Evolutionary conservation across 2,888 invertebrate species (phyloP).

Genomic region (Apodemia duryi): DNA sequence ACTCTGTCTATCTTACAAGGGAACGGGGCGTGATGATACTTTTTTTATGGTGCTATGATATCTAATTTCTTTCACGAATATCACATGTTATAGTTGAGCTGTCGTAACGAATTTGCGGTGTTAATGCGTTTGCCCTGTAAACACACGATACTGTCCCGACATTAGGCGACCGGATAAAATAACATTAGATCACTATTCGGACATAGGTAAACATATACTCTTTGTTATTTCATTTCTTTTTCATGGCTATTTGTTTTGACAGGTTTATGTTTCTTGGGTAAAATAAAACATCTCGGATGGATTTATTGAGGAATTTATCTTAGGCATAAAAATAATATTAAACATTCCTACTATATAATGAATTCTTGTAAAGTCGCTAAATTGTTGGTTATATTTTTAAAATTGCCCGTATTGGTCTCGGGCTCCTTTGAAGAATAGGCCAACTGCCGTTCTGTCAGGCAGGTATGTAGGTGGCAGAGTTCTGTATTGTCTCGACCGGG

Average conservation of each 20-base stretch:
- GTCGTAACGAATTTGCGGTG: conserved; percentile 22
- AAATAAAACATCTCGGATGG: background rate
- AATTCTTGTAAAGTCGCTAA: too few relatives aligned
- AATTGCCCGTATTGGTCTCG: too few relatives aligned
- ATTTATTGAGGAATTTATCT: background rate
- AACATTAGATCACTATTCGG: conserved; percentile 18
- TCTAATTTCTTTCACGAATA: background rate
- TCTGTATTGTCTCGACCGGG: too few relatives aligned
- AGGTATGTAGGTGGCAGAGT: too few relatives aligned
- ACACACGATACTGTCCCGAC: conserved; percentile 15
- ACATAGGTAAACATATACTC: background rate
- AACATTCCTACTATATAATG: too few relatives aligned
- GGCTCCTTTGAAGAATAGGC: too few relatives aligned
- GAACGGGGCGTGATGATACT: too few relatives aligned
- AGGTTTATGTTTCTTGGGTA: conserved; percentile 3
- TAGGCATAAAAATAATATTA: too few relatives aligned
- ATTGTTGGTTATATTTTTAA: too few relatives aligned
- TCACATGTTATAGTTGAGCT: conserved; percentile 18
- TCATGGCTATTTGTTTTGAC: background rate
- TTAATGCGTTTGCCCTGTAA: conserved; percentile 24
- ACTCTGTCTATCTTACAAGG: too few relatives aligned
- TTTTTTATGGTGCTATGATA: background rate
- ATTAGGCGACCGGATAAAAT: conserved; percentile 24
- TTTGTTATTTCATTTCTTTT: background rate
- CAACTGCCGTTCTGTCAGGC: too few relatives aligned